These are phyloP conservation scores for Keiferia lycopersicella DNA, from an alignment of 2,888 invertebrate species.

Conservation along the genomic window DNA sequence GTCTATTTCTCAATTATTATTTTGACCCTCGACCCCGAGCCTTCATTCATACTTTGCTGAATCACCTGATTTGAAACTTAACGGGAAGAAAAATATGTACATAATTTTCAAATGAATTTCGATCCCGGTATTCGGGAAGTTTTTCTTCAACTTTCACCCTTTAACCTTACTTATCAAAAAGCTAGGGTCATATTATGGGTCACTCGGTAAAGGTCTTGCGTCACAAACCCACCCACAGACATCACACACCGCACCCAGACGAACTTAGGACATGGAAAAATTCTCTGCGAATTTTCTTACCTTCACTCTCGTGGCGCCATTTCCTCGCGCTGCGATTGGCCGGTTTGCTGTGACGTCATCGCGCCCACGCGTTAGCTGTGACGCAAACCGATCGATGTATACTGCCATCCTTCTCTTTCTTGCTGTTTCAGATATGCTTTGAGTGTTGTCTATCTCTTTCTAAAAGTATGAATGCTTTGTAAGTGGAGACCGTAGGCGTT, in stretches of 20 bases:
- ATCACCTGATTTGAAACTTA: too few relatives aligned
- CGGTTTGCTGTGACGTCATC: constrained; percentile 71
- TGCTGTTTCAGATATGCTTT: constrained; percentile 20
- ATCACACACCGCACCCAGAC: neutral
- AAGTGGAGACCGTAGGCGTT: constrained; percentile 72
- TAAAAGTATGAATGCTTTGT: constrained; percentile 67
- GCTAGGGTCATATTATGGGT: too few relatives aligned
- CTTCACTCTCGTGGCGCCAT: constrained; percentile 34
- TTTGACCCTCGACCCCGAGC: too few relatives aligned
- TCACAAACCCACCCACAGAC: neutral
- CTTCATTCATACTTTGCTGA: too few relatives aligned
- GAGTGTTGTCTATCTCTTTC: constrained; percentile 46
- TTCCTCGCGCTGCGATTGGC: constrained; percentile 64
- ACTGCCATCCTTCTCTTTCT: constrained; percentile 48
- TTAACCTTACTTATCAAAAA: too few relatives aligned
- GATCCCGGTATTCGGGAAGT: too few relatives aligned
- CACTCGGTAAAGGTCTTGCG: neutral
- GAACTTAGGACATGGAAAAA: constrained; percentile 12
- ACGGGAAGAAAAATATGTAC: too few relatives aligned
- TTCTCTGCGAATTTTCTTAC: constrained; percentile 22
- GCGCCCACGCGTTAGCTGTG: constrained; percentile 75
- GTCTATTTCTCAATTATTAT: too few relatives aligned
- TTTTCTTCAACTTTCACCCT: too few relatives aligned
- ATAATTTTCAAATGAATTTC: too few relatives aligned
- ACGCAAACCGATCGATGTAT: constrained; percentile 77